A percentile compares a stretch with the other conserved stretches of the same genome.
phyloP scores from a whole-genome alignment of 2,113 vertebrate species.

The Cochlearius cochlearius region DNA sequence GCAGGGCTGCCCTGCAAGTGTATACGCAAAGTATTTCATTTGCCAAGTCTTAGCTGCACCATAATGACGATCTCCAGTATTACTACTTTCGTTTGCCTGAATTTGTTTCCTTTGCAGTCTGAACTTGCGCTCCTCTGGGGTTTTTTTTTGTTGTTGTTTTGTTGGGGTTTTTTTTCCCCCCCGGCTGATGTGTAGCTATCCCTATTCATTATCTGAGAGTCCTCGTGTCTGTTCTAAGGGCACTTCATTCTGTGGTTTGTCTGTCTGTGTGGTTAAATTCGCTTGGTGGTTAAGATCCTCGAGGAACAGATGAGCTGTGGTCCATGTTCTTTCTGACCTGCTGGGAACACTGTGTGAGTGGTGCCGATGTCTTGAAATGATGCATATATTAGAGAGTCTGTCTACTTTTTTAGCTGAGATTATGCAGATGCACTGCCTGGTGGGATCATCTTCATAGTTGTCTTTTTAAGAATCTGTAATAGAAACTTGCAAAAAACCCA shows the following conservation, averaged over 20 bases:
- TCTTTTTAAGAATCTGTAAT: neutral
- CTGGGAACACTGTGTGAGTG: neutral
- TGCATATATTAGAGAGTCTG: neutral
- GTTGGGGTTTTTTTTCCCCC: neutral
- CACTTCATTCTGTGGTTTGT: neutral
- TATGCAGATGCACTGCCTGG: neutral
- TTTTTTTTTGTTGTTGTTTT: no score
- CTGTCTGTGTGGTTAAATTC: neutral
- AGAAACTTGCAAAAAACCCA: neutral
- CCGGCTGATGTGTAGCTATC: neutral
- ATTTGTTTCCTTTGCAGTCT: neutral
- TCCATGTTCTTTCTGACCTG: neutral
- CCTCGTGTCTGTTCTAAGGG: neutral
- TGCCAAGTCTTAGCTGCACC: slow-evolving; percentile 14
- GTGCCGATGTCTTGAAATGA: neutral
- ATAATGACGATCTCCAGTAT: slow-evolving; percentile 45
- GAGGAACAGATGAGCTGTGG: neutral
- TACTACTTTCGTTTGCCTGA: neutral
- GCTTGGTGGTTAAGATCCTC: neutral
- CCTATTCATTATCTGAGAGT: neutral
- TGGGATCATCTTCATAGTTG: neutral
- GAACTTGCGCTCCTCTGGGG: neutral
- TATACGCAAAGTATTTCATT: neutral
- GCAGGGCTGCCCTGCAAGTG: neutral
- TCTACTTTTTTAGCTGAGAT: neutral